Conservation (phyloP, 2,113 vertebrate species). For the Riparia riparia region DNA sequence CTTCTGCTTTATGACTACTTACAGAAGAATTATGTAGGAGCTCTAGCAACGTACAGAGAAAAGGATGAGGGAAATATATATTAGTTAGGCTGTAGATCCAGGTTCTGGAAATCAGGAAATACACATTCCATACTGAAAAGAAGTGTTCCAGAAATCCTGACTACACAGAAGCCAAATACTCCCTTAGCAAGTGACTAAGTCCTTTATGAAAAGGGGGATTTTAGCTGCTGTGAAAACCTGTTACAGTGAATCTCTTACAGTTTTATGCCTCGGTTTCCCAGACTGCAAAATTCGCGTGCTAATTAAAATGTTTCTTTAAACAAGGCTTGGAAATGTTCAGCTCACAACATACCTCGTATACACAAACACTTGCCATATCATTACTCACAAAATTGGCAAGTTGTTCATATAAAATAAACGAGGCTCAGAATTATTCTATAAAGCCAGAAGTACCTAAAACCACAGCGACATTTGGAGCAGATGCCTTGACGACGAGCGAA, state of each 20-base stretch:
- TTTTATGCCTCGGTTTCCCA: background rate
- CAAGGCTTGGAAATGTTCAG: background rate
- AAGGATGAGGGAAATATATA: background rate
- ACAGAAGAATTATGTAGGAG: background rate
- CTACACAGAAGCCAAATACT: background rate
- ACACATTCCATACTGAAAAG: background rate
- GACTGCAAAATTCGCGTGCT: background rate
- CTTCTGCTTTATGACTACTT: background rate
- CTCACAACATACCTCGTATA: background rate
- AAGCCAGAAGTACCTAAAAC: constrained; percentile 31
- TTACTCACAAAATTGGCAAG: constrained; percentile 27
- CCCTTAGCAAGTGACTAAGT: background rate
- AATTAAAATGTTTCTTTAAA: background rate
- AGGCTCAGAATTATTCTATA: constrained; percentile 30
- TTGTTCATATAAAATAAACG: constrained; percentile 47
- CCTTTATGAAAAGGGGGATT: background rate
- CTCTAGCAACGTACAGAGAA: background rate
- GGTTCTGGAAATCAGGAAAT: background rate
- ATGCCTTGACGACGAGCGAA: background rate
- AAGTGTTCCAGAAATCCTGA: background rate
- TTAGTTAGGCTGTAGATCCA: background rate
- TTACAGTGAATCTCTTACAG: background rate
- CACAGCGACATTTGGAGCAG: constrained; percentile 2
- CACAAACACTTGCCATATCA: background rate
- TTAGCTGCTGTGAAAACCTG: background rate